A percentile compares a stretch with the other conserved stretches of the same genome.
Evolutionary conservation across 2,113 vertebrate species (phyloP).

Genomic region (Phyllopteryx taeniolatus): DNA sequence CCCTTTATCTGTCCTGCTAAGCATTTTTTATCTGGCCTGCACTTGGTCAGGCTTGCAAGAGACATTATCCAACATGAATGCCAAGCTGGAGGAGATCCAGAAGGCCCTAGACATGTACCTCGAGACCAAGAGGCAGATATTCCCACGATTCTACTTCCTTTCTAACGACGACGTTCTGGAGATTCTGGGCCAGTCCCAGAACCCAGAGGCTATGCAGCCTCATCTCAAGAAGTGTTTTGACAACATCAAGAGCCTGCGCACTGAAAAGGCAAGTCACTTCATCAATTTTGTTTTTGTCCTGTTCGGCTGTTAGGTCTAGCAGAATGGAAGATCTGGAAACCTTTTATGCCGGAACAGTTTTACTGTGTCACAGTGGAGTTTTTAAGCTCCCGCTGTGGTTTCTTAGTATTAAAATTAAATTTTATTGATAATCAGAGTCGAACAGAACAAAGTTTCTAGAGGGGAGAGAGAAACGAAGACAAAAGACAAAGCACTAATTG

Average conservation of each 20-base stretch:
- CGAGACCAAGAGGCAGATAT: conserved; percentile 85
- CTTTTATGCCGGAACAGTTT: too few species aligned
- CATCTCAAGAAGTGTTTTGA: conserved; percentile 90
- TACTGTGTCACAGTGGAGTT: too few species aligned
- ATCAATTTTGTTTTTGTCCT: too few species aligned
- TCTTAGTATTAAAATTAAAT: too few species aligned
- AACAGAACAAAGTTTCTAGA: too few species aligned
- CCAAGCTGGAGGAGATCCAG: conserved; percentile 81
- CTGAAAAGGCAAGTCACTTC: conserved; percentile 72
- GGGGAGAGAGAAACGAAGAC: too few species aligned
- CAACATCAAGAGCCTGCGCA: conserved; percentile 80
- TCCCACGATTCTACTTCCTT: conserved; percentile 89
- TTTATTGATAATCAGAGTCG: too few species aligned
- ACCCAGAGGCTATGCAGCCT: conserved; percentile 82
- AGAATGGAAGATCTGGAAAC: too few species aligned
- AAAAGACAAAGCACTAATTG: too few species aligned
- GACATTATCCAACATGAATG: conserved; percentile 75
- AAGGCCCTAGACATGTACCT: conserved; percentile 86
- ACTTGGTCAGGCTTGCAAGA: conserved; percentile 74
- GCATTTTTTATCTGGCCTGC: not conserved
- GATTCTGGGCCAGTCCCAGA: conserved; percentile 85
- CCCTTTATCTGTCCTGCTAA: not conserved
- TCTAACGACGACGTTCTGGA: conserved; percentile 87
- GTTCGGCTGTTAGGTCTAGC: too few species aligned
- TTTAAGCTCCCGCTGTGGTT: too few species aligned